phyloP scores from a whole-genome alignment of 2,888 invertebrate genomes.

The Linyphia triangularis region DNA sequence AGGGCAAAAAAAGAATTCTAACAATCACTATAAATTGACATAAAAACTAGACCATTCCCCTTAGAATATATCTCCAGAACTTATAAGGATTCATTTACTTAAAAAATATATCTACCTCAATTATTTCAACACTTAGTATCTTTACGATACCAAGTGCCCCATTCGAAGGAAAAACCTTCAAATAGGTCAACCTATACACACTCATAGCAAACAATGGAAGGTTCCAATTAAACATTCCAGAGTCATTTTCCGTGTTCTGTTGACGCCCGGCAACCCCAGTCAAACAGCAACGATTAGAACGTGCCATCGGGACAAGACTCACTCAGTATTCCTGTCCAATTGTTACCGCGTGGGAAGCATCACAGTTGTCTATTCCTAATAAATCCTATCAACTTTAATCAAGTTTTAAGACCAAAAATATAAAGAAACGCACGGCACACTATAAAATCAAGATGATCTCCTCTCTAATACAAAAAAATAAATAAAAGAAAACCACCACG shows the following conservation, averaged over 20 bases:
- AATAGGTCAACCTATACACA: background rate
- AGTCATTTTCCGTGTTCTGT: conserved; percentile 21
- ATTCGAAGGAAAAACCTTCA: background rate
- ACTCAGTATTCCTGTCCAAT: conserved; percentile 20
- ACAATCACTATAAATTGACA: too few species aligned
- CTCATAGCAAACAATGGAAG: background rate
- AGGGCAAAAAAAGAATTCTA: too few species aligned
- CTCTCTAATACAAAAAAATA: background rate
- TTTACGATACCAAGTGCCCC: too few species aligned
- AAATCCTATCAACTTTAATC: conserved; percentile 72
- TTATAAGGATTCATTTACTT: too few species aligned
- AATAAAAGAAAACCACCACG: conserved; percentile 29
- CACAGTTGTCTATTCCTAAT: conserved; percentile 68
- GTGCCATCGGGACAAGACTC: conserved; percentile 14
- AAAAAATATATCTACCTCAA: too few species aligned
- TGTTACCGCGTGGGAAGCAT: conserved; percentile 23
- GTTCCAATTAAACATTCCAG: background rate
- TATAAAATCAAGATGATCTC: conserved; percentile 21
- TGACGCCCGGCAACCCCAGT: conserved; percentile 23
- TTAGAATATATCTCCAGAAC: too few species aligned
- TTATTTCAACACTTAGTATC: too few species aligned
- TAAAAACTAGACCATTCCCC: too few species aligned
- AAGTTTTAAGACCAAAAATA: conserved; percentile 24
- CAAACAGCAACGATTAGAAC: conserved; percentile 10
- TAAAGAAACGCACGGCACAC: background rate